phyloP scores from a whole-genome alignment of 2,797 vertebrate genomes.

The Trichosurus vulpecula region DNA sequence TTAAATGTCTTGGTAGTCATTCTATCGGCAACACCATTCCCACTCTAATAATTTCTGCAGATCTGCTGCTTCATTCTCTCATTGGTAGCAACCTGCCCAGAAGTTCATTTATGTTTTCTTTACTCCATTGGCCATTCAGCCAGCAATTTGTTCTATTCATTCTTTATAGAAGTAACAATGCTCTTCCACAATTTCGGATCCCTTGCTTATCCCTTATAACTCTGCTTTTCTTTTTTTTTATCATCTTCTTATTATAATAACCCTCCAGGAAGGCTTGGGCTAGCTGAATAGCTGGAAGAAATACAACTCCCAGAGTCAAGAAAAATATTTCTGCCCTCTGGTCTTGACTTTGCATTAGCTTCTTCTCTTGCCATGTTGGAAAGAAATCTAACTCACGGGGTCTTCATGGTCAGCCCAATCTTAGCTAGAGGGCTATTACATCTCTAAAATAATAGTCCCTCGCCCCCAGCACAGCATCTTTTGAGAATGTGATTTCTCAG shows the following conservation, averaged over 20 bases:
- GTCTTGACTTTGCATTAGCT: background rate
- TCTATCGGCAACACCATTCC: background rate
- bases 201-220: background rate
- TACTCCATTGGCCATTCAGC: background rate
- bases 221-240: background rate
- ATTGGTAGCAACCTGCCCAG: background rate
- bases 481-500: background rate
- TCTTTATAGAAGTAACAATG: background rate
- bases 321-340: background rate
- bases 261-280: background rate
- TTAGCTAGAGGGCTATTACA: background rate
- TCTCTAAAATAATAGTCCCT: background rate
- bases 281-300: background rate
- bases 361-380: background rate
- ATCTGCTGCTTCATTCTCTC: background rate
- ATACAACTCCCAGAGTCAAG: background rate
- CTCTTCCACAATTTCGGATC: background rate
- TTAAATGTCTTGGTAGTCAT: background rate
- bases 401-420: background rate
- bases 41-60: background rate
- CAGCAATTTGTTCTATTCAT: background rate
- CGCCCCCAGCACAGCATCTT: background rate
- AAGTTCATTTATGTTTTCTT: background rate
- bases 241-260: background rate
- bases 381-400: background rate